A percentile compares a stretch with the other conserved stretches of the same genome.
phyloP scores from a whole-genome alignment of 2,113 vertebrate genomes.

The Hyperopisus bebe region DNA sequence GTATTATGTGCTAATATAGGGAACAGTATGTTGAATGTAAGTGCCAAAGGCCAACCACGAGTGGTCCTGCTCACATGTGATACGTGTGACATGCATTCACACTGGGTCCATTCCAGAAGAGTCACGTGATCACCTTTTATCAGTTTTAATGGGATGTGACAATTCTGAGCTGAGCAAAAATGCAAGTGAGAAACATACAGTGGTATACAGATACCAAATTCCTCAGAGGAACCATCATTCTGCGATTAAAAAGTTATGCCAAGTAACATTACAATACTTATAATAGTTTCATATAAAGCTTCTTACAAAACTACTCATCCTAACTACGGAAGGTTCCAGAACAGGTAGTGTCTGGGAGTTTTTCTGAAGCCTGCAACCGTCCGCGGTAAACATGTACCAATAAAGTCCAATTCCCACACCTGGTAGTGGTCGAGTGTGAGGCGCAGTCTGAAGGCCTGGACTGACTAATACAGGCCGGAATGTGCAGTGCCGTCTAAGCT shows the following conservation, averaged over 20 bases:
- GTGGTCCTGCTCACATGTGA: constrained; percentile 52
- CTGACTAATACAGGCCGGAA: background rate
- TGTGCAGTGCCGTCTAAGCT: background rate
- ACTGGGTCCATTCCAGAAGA: background rate
- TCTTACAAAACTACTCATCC: background rate
- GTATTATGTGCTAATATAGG: background rate
- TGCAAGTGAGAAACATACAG: background rate
- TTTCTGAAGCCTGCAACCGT: background rate
- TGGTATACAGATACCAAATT: background rate
- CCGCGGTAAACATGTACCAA: background rate
- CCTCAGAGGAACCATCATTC: background rate
- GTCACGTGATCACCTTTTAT: background rate
- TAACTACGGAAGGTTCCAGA: background rate
- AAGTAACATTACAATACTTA: background rate
- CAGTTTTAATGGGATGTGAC: background rate
- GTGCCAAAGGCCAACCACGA: background rate
- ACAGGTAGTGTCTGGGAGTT: background rate
- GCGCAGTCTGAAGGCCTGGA: background rate
- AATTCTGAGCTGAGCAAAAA: background rate
- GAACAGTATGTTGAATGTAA: too few species aligned
- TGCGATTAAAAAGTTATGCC: background rate
- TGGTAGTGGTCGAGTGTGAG: background rate
- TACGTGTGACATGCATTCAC: constrained; percentile 52
- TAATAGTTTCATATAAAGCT: background rate
- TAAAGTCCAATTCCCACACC: background rate